Conservation (phyloP, 1,140 invertebrate genomes). For the Temnothorax curvispinosus region DNA sequence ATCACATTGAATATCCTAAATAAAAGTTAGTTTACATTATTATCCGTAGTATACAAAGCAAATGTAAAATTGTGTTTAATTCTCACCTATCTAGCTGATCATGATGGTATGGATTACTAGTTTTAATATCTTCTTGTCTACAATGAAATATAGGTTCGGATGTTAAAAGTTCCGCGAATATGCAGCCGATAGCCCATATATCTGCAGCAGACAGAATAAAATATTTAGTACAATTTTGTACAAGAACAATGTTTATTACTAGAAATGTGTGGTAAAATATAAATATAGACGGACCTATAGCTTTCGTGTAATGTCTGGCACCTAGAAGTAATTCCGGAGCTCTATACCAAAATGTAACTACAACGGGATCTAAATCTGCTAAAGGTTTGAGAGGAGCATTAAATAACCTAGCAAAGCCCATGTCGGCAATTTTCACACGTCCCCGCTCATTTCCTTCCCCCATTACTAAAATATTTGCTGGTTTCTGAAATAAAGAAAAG, state of each 20-base stretch:
- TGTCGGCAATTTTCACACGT: constrained; percentile 99
- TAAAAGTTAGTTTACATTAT: constrained; percentile 15
- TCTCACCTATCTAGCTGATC: constrained; percentile 96
- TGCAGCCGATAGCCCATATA: constrained; percentile 99
- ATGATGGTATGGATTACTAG: constrained; percentile 99
- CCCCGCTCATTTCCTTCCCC: constrained; percentile 99
- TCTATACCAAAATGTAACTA: constrained; percentile 99
- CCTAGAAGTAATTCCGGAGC: constrained; percentile 98
- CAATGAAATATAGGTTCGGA: constrained; percentile 99
- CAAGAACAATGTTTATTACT: neutral
- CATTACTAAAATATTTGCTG: constrained; percentile 99
- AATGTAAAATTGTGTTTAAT: constrained; percentile 18
- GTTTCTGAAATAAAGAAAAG: constrained; percentile 90
- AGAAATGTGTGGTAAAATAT: neutral
- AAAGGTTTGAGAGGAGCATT: constrained; percentile 99
- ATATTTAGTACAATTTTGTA: constrained; percentile 1
- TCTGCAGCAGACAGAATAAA: constrained; percentile 87
- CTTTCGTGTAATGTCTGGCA: constrained; percentile 99
- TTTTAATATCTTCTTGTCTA: constrained; percentile 99
- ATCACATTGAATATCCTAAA: constrained; percentile 99
- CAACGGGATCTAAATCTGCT: constrained; percentile 99
- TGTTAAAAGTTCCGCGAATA: constrained; percentile 98
- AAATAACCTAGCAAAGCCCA: constrained; percentile 99
- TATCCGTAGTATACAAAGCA: neutral
- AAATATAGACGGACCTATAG: constrained; percentile 91